These are phyloP conservation scores for Plutomurus gul DNA, from an alignment of 1,140 invertebrate species.

Conservation along the genomic window DNA sequence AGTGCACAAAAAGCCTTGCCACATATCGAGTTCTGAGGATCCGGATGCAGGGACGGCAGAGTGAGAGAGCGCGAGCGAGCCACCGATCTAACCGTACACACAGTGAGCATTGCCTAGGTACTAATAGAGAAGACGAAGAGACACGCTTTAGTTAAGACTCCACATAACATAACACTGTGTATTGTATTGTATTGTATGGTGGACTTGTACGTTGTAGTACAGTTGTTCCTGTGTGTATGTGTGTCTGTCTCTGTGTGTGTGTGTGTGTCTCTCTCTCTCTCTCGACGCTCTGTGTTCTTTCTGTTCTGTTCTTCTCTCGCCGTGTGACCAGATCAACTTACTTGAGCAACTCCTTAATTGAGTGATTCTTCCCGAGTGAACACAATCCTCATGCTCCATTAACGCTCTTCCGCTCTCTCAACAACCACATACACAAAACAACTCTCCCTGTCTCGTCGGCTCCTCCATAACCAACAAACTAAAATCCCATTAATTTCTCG, in stretches of 20 bases:
- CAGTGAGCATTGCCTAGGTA: too few relatives aligned
- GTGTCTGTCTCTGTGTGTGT: neutral
- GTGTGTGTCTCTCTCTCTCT: neutral
- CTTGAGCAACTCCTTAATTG: constrained; percentile 39
- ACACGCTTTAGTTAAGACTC: too few relatives aligned
- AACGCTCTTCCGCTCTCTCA: constrained; percentile 37
- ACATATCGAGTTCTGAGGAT: too few relatives aligned
- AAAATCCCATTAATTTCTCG: constrained; percentile 19
- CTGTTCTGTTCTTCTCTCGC: constrained; percentile 13
- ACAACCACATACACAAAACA: constrained; percentile 18
- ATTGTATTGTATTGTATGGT: too few relatives aligned
- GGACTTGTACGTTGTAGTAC: too few relatives aligned
- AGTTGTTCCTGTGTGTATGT: neutral
- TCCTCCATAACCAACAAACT: neutral
- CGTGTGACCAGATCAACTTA: constrained; percentile 43
- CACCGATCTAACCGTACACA: too few relatives aligned
- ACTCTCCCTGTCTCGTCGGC: neutral
- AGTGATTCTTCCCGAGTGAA: constrained; percentile 37
- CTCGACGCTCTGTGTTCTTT: neutral
- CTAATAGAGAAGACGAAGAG: too few relatives aligned
- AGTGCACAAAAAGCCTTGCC: too few relatives aligned
- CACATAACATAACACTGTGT: too few relatives aligned
- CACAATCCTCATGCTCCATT: constrained; percentile 45
- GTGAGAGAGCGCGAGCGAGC: too few relatives aligned
- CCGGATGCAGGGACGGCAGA: too few relatives aligned